phyloP scores from a whole-genome alignment of 2,888 invertebrate genomes.

The Tenthredo livida region DNA sequence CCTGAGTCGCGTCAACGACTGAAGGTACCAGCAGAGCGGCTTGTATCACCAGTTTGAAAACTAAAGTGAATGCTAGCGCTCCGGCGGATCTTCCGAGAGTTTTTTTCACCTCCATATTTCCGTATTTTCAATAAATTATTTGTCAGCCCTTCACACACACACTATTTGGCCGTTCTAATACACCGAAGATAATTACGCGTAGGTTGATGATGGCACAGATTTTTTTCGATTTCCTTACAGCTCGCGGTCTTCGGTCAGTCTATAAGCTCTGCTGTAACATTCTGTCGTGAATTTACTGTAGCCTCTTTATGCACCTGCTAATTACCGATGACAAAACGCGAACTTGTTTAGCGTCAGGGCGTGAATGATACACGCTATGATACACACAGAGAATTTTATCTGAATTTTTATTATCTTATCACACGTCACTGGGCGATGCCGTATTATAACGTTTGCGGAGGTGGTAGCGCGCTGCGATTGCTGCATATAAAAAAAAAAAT shows the following conservation, averaged over 20 bases:
- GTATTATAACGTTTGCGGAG: neutral
- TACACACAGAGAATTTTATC: slow-evolving; percentile 14
- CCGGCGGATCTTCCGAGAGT: slow-evolving; percentile 20
- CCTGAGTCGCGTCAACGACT: slow-evolving; percentile 39
- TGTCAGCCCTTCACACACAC: neutral
- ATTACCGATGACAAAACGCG: slow-evolving; percentile 1
- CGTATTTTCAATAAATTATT: neutral
- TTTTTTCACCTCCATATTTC: slow-evolving; percentile 33
- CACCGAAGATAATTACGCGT: too few relatives aligned
- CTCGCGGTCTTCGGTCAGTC: neutral
- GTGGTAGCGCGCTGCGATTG: neutral
- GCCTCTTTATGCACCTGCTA: neutral
- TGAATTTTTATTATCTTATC: slow-evolving; percentile 38
- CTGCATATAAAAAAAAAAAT: neutral
- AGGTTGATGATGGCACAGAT: neutral
- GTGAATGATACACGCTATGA: neutral
- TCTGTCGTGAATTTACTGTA: neutral
- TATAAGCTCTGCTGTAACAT: neutral
- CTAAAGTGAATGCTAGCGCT: slow-evolving; percentile 24
- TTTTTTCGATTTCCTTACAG: neutral
- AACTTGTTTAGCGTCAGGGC: slow-evolving; percentile 35
- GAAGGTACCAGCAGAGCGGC: slow-evolving; percentile 39
- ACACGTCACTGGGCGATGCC: neutral
- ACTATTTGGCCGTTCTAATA: neutral
- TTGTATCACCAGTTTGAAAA: neutral